phyloP scores from a whole-genome alignment of 2,888 invertebrate genomes.

The Parnassius apollo region DNA sequence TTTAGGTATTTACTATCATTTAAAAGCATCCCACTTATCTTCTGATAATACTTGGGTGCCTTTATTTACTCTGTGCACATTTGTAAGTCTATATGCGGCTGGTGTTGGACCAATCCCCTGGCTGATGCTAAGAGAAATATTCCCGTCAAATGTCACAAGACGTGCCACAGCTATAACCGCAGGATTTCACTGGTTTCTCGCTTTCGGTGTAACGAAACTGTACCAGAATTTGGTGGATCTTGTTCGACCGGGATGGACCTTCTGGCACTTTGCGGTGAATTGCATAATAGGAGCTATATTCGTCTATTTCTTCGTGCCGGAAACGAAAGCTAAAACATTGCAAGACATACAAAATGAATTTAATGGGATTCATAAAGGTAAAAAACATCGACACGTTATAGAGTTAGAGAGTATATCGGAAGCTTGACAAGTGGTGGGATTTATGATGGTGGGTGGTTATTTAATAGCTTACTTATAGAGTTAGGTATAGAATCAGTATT shows the following conservation, averaged over 20 bases:
- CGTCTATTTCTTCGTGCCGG: conserved; percentile 84
- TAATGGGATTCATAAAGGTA: conserved; percentile 65
- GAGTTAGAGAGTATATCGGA: conserved; percentile 54
- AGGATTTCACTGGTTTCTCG: conserved; percentile 85
- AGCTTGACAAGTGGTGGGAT: background rate
- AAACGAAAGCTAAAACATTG: conserved; percentile 82
- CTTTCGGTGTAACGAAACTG: conserved; percentile 83
- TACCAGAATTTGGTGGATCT: conserved; percentile 81
- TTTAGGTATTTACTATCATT: conserved; percentile 73
- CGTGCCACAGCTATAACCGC: conserved; percentile 85
- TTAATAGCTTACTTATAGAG: conserved; percentile 1
- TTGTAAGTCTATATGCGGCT: conserved; percentile 82
- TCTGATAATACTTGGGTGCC: conserved; percentile 75
- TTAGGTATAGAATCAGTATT: conserved; percentile 24
- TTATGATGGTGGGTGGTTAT: background rate
- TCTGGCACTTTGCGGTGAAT: conserved; percentile 84
- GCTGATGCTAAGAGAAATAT: conserved; percentile 85
- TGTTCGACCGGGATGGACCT: conserved; percentile 82
- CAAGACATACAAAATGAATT: conserved; percentile 80
- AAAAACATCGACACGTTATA: conserved; percentile 69
- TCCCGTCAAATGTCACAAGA: conserved; percentile 83
- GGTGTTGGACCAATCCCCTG: conserved; percentile 88
- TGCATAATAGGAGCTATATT: conserved; percentile 83
- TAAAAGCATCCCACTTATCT: conserved; percentile 48
- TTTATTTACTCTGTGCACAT: conserved; percentile 77